Percentiles rank a stretch among this genome's conserved stretches.
These are phyloP conservation scores for Monomorium pharaonis DNA, from an alignment of 1,140 invertebrate genomes.

Conservation along the genomic window DNA sequence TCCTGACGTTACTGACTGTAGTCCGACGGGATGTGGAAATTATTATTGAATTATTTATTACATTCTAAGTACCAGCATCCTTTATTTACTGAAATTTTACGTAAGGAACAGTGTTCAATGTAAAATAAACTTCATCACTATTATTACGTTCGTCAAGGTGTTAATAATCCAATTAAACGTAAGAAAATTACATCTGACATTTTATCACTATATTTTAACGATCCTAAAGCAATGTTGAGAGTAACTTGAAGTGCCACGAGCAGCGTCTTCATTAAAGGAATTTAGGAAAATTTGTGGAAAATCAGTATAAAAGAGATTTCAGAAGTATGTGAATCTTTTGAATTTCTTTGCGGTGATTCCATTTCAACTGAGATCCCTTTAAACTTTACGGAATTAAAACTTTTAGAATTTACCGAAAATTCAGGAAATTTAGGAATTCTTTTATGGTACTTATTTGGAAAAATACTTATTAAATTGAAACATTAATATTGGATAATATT, in stretches of 20 bases:
- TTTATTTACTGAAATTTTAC: conserved; percentile 1
- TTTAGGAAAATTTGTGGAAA: not conserved
- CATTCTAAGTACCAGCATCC: conserved; percentile 8
- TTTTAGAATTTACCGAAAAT: not conserved
- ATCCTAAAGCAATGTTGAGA: not conserved
- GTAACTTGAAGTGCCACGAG: not conserved
- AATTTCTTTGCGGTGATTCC: not conserved
- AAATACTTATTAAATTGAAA: not conserved
- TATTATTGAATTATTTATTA: conserved; percentile 56
- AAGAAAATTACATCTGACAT: not conserved
- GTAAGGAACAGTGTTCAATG: not conserved
- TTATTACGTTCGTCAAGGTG: not conserved
- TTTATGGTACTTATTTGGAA: not conserved
- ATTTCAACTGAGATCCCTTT: not conserved
- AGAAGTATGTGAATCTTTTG: not conserved
- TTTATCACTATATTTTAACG: not conserved
- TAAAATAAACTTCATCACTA: not conserved
- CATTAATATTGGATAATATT: not conserved
- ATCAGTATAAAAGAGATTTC: not conserved
- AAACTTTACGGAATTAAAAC: not conserved
- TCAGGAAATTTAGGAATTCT: not conserved
- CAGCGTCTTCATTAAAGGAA: conserved; percentile 1
- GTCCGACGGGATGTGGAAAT: conserved; percentile 24
- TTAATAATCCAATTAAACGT: conserved; percentile 20
- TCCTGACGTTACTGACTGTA: not conserved